Percentiles rank a stretch among this genome's conserved stretches.
These are phyloP conservation scores for Mesocentrotus franciscanus DNA, from an alignment of 53 echinoderm and acorn worm species.

Conservation along the genomic window DNA sequence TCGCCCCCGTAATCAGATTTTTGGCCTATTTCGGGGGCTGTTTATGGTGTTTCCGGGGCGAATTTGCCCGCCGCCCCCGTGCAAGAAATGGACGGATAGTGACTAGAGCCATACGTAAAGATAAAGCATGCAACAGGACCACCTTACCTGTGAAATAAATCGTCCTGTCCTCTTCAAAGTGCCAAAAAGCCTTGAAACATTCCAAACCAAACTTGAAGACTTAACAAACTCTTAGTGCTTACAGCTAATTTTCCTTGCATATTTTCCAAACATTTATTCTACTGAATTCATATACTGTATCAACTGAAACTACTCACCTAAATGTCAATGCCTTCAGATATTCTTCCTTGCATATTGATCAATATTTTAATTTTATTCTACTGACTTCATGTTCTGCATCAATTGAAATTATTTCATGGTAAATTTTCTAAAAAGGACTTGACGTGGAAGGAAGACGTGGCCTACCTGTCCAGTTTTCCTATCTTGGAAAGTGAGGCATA, in stretches of 20 bases:
- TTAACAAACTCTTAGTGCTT: not conserved
- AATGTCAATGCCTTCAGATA: too few species aligned
- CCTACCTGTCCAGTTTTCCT: conserved; percentile 73
- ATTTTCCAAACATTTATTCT: not conserved
- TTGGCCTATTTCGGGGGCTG: too few species aligned
- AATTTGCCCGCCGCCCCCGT: too few species aligned
- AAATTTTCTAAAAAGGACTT: not conserved
- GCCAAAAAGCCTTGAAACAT: not conserved
- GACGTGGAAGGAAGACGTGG: not conserved
- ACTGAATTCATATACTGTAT: not conserved
- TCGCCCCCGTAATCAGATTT: too few species aligned
- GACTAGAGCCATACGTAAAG: not conserved
- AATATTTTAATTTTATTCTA: not conserved
- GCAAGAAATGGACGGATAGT: not conserved
- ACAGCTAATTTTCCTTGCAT: not conserved
- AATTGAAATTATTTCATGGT: too few species aligned
- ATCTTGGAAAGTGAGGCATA: conserved; percentile 82
- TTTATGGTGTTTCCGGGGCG: too few species aligned
- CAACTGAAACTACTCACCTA: too few species aligned
- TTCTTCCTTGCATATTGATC: not conserved
- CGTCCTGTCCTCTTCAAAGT: not conserved
- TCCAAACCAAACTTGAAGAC: not conserved
- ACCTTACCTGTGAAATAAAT: not conserved
- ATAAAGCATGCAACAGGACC: not conserved
- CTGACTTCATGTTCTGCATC: not conserved